Conservation (phyloP, 2,888 invertebrate genomes). For the Heliconius erato region DNA sequence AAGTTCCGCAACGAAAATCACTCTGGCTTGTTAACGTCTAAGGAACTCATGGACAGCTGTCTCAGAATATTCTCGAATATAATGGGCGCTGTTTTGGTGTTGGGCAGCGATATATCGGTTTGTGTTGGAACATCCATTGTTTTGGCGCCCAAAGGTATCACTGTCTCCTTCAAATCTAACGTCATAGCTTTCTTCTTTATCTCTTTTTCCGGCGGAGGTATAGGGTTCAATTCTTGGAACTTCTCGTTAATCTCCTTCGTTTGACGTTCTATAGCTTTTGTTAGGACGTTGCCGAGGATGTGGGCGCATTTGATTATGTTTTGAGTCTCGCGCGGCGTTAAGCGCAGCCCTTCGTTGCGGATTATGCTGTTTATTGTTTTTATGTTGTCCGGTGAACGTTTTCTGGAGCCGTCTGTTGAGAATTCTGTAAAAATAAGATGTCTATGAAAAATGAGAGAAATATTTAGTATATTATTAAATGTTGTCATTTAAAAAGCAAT, state of each 20-base stretch:
- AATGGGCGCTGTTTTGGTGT: slow-evolving; percentile 80
- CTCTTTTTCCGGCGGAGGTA: slow-evolving; percentile 53
- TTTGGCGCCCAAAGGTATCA: slow-evolving; percentile 63
- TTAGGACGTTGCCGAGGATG: slow-evolving; percentile 72
- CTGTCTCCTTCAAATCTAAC: slow-evolving; percentile 73
- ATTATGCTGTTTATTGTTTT: slow-evolving; percentile 70
- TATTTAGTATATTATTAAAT: too few species aligned
- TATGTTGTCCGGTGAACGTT: slow-evolving; percentile 70
- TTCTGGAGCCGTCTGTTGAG: slow-evolving; percentile 65
- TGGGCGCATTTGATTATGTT: slow-evolving; percentile 80
- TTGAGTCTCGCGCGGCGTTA: slow-evolving; percentile 76
- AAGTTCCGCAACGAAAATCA: neutral
- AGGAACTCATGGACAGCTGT: slow-evolving; percentile 75
- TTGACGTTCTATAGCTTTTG: slow-evolving; percentile 74
- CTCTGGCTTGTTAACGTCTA: slow-evolving; percentile 61
- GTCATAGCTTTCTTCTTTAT: slow-evolving; percentile 70
- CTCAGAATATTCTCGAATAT: slow-evolving; percentile 80
- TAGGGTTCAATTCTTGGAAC: slow-evolving; percentile 56
- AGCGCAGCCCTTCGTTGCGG: slow-evolving; percentile 70
- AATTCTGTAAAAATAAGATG: slow-evolving; percentile 61
- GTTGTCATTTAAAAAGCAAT: too few species aligned
- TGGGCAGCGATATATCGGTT: slow-evolving; percentile 81
- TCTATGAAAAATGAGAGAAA: too few species aligned
- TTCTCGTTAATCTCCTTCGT: slow-evolving; percentile 60
- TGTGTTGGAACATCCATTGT: slow-evolving; percentile 75